Conservation (phyloP, 2,113 vertebrate species). For the Callorhinus ursinus region DNA sequence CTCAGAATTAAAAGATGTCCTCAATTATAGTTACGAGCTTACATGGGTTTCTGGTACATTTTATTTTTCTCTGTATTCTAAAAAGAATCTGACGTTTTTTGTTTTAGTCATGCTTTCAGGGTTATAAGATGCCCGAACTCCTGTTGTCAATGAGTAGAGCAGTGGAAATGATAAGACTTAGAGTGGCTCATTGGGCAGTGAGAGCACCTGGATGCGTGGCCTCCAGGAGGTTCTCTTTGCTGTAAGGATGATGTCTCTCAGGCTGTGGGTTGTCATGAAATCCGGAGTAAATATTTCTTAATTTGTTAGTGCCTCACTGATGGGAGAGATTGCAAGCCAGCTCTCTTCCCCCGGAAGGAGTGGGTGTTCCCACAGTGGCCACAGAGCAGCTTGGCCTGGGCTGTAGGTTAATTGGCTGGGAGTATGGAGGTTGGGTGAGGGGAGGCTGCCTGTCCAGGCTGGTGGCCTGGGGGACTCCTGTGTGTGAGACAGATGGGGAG, state of each 20-base stretch:
- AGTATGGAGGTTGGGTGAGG: not conserved
- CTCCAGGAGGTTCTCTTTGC: not conserved
- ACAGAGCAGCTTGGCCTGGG: not conserved
- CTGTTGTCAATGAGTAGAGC: not conserved
- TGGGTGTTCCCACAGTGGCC: not conserved
- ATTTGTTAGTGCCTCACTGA: slow-evolving; percentile 23
- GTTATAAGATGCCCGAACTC: slow-evolving; percentile 8
- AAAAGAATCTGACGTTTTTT: not conserved
- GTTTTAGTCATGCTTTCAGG: not conserved
- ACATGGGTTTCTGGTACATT: not conserved
- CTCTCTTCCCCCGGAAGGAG: slow-evolving; percentile 39
- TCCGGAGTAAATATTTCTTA: not conserved
- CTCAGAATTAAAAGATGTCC: slow-evolving; percentile 17
- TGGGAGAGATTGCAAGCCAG: slow-evolving; percentile 12
- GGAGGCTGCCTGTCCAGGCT: not conserved
- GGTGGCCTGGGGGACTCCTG: not conserved
- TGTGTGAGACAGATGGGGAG: not conserved
- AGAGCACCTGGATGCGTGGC: not conserved
- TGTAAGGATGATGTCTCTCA: not conserved
- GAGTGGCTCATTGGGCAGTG: not conserved
- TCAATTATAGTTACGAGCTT: not conserved
- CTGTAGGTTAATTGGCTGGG: not conserved
- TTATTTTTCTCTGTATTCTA: not conserved
- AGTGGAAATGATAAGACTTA: not conserved
- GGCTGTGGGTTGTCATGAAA: not conserved